Evolutionary conservation across 1,140 invertebrate species (phyloP).

Genomic region (Atta cephalotes): DNA sequence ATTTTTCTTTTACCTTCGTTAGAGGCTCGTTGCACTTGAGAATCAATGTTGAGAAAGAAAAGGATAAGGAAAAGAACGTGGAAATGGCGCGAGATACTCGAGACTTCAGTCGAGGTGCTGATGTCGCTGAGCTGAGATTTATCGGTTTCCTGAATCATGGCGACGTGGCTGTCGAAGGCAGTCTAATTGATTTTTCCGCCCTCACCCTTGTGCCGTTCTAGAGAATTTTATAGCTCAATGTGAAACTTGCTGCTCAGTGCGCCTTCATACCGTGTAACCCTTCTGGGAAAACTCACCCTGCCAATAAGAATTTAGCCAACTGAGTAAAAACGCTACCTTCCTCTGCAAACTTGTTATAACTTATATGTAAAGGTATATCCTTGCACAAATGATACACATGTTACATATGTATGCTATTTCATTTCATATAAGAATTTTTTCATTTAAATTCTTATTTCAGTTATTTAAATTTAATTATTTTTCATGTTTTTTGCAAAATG

Average conservation of each 20-base stretch:
- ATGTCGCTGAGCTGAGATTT: conserved; percentile 74
- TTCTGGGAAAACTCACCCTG: conserved; percentile 59
- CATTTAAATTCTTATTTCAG: not conserved
- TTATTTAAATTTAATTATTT: not conserved
- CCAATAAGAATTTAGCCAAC: conserved; percentile 64
- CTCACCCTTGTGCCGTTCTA: conserved; percentile 56
- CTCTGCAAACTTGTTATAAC: conserved; percentile 9
- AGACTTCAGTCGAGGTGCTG: conserved; percentile 70
- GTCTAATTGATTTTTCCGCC: conserved; percentile 78
- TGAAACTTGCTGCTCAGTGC: conserved; percentile 66
- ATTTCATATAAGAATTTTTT: not conserved
- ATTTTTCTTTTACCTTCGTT: conserved; percentile 51
- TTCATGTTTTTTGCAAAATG: not conserved
- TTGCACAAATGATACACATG: not conserved
- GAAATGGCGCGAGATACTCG: conserved; percentile 65
- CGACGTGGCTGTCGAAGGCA: conserved; percentile 78
- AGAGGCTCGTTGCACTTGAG: conserved; percentile 44
- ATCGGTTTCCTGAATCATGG: conserved; percentile 78
- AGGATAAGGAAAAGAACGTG: conserved; percentile 42
- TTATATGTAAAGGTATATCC: not conserved
- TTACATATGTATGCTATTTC: not conserved
- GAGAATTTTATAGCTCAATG: conserved; percentile 74
- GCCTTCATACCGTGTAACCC: conserved; percentile 57
- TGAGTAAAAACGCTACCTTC: conserved; percentile 50
- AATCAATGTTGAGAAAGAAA: conserved; percentile 13